Conservation (phyloP, 2,797 vertebrate species). For the Onychomys torridus region DNA sequence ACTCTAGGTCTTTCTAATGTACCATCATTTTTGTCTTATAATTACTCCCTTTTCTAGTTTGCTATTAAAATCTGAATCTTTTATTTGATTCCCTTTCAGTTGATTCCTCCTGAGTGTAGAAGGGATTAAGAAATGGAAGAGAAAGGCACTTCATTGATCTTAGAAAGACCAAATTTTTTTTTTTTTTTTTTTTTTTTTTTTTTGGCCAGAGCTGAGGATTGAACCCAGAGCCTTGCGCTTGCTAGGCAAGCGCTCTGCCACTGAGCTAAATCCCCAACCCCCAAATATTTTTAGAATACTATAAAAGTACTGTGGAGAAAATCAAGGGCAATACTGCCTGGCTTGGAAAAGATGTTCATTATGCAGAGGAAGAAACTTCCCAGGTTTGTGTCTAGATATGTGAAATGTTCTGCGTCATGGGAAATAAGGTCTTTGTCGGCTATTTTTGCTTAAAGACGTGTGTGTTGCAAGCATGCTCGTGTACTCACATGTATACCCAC, state of each 20-base stretch:
- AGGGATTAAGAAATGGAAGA: slow-evolving; percentile 30
- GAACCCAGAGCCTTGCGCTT: no score
- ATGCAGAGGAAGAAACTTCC: not conserved
- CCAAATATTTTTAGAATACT: not conserved
- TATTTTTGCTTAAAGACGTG: not conserved
- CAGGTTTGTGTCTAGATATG: not conserved
- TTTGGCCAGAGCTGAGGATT: no score
- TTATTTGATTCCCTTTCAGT: not conserved
- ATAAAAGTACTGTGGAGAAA: not conserved
- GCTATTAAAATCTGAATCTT: not conserved
- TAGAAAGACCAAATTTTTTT: not conserved
- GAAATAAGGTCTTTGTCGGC: not conserved
- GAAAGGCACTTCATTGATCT: not conserved
- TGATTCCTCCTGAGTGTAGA: not conserved
- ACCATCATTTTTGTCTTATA: not conserved
- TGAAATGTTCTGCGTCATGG: not conserved
- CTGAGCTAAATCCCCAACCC: no score
- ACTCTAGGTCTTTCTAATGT: not conserved
- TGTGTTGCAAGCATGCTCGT: no score
- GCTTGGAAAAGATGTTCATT: not conserved
- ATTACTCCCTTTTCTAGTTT: not conserved
- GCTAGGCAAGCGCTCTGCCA: no score
- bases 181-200: no score
- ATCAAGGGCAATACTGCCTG: not conserved
- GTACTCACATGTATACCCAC: not conserved